Evolutionary conservation across 2,797 vertebrate species (phyloP).

Genomic region (Pangasius mekongensis): DNA sequence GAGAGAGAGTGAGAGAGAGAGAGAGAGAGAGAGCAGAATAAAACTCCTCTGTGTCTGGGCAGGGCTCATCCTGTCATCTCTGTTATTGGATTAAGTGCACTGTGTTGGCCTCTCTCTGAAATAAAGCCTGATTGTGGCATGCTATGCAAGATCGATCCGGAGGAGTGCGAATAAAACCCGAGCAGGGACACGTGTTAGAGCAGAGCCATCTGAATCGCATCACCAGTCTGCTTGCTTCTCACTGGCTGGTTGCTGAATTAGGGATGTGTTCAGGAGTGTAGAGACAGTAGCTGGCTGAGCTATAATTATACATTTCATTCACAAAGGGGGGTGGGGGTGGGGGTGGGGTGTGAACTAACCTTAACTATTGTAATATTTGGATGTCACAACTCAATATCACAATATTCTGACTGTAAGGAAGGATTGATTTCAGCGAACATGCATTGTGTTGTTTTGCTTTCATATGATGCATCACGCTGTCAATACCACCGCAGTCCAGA

Average conservation of each 20-base stretch:
- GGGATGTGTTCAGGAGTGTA: background rate
- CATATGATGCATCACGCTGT: background rate
- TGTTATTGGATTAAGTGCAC: conserved; percentile 38
- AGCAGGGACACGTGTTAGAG: conserved; percentile 15
- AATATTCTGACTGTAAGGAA: conserved; percentile 39
- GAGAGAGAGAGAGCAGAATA: background rate
- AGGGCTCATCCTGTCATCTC: conserved; percentile 23
- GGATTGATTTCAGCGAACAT: background rate
- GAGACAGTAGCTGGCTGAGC: conserved; percentile 14
- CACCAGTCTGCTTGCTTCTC: conserved; percentile 6
- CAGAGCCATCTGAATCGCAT: conserved; percentile 10
- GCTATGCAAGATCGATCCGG: conserved; percentile 25
- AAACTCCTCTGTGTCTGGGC: background rate
- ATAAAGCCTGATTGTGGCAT: conserved; percentile 2
- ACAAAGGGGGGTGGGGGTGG: background rate
- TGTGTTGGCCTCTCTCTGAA: conserved; percentile 27
- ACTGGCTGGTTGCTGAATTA: conserved; percentile 19
- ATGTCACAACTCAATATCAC: background rate
- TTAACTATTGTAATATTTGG: background rate
- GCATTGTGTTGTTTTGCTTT: background rate
- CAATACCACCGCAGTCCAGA: background rate
- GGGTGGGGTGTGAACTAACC: conserved; percentile 5
- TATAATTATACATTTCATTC: conserved; percentile 32
- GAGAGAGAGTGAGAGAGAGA: background rate
- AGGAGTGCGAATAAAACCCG: conserved; percentile 29